Percentiles rank a stretch among this genome's conserved stretches.
These are phyloP conservation scores for Epirrita christyi DNA, from an alignment of 2,888 invertebrate species.

Conservation along the genomic window DNA sequence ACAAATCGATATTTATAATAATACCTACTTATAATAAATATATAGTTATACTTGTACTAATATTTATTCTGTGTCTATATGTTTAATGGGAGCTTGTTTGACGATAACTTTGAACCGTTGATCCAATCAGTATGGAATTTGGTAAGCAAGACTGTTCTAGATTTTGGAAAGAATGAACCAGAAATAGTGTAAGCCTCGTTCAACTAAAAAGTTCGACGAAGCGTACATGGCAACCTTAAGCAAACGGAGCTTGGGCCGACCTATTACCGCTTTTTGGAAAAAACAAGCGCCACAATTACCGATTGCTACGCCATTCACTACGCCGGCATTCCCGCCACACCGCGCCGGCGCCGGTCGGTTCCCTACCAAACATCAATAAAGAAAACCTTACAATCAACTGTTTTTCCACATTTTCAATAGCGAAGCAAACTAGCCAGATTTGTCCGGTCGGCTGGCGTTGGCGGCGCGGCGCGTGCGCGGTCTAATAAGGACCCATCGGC, in stretches of 20 bases:
- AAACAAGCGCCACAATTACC: conserved; percentile 44
- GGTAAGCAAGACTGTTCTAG: no score
- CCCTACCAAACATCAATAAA: not conserved
- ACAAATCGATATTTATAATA: no score
- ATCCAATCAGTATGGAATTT: no score
- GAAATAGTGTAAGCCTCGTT: no score
- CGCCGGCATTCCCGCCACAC: conserved; percentile 22
- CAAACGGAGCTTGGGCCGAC: conserved; percentile 24
- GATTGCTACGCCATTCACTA: conserved; percentile 37
- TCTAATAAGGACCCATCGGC: conserved; percentile 29
- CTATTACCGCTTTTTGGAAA: conserved; percentile 34
- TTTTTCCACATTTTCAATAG: conserved; percentile 11
- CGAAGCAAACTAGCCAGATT: conserved; percentile 13
- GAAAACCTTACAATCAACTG: not conserved
- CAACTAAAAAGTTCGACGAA: no score
- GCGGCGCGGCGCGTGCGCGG: conserved; percentile 44
- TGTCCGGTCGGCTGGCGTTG: conserved; percentile 15
- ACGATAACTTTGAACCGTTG: no score
- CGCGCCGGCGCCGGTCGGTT: conserved; percentile 1
- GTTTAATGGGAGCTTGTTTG: no score
- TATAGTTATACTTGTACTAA: no score
- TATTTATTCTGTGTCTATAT: no score
- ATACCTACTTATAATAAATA: no score
- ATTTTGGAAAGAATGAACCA: no score
- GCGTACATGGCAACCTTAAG: no score